Base-by-base conservation (phyloP, 2,113 vertebrate species). In the Emberiza fucata region DNA sequence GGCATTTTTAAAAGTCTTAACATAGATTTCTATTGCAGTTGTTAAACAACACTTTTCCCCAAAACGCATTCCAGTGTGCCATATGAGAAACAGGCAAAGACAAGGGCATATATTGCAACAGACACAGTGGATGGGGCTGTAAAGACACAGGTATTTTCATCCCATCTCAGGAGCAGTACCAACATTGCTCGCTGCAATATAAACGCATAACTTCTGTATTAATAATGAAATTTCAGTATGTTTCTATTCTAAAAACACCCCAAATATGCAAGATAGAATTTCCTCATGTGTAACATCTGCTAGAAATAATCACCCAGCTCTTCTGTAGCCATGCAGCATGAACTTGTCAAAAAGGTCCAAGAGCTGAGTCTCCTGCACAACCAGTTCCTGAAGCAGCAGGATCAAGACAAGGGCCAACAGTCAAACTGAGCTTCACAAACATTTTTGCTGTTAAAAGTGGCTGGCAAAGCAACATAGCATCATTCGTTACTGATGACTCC, bases 201-300 rank as follows among this genome's bases (percentile, higher is more conserved):
- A 94, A 96, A 90, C 75, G 91, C 50, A 40, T 90, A 90, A 48
- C n/a, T 71, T 90, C 72, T 75, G 19, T 64, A 96, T 80, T 80
- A 90, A 88, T 70, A 93, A 95, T 83, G 82, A 88, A 92, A 86
- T 54, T 63, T 83, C 85, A 73, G 77, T 56, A 90, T 83, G 85
- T 78, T 94, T 86, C 48, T 90, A 48, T 60, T 91, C 35, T 39
- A 63, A 90, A 88, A 94, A 88, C 37, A 8, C 37, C 8, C 37
- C 8, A 94, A 90, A 94, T 51, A 91, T 71, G 47, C 40, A 86
- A 53, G 71, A 93, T 82, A 75, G 85, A 93, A 96, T 73, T 95
- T 96, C 93, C 82, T 94, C 48, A 35, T 84, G 79, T 83, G 77
- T 65, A 92, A 91, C 84, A 92, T 81, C 85, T 92, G 88, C 80